Base-by-base conservation (phyloP, 2,888 invertebrate species). In the Zygothrica quintamaculata region DNA sequence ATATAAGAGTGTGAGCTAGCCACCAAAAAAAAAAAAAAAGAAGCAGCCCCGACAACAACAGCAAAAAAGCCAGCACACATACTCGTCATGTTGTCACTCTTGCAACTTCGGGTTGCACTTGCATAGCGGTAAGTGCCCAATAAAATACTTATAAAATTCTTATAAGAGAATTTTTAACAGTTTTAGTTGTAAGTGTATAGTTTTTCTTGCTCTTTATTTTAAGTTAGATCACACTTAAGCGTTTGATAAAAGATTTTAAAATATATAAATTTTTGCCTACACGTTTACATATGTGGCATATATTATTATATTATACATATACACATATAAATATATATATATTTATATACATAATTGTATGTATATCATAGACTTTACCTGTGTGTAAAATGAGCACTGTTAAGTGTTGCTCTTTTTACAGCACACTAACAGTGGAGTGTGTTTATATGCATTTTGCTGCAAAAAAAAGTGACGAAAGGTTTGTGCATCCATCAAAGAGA, bases 41-140 rank as follows among this genome's bases (percentile, higher is more conserved):
- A 22, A 22, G 40, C 31, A 66, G 18, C 50, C 58, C 25, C 46
- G 43, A 50, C 56, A 58, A 43, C 46, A 57, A 61, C 51, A 57
- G 59, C 51, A 60, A 59, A 69, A 43, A 26, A 31, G 25, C n/a
- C 43, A 47, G 37, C 65, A 39, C 43, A 15, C 64, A 26, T 39
- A 58, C 53, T 47, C 56, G 53, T 52, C 56, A 72, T 75, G 64
- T 64, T 80, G 56, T 56, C 52, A 48, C 50, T 71, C 61, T 52
- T 51, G 42, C 37, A 42, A 57, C 39, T 61, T 62, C 40, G 51
- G 31, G 44, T 61, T 78, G 70, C 77, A 80, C 33, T 77, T 65
- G 59, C 61, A 65, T 72, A 59, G 65, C 44, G 78, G 78, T 79
- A 82, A 79, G 78, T 84, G 29, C 11, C 11, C 9, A 60, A 40